phyloP scores from a whole-genome alignment of 2,113 vertebrate species.

The Gnathonemus echidnorhynchus region DNA sequence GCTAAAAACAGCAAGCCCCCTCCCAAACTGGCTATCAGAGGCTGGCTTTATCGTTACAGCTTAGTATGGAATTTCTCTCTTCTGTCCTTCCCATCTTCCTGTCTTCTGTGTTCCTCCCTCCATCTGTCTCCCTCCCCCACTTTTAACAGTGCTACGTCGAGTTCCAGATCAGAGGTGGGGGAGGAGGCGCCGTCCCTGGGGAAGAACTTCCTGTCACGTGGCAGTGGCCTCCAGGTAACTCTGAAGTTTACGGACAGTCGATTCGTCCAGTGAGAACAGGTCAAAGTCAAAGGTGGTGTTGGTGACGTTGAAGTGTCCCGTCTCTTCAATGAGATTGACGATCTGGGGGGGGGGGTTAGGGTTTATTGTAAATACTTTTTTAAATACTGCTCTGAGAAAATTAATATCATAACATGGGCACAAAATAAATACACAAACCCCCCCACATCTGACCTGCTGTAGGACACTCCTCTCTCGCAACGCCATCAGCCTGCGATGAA shows the following conservation, averaged over 20 bases:
- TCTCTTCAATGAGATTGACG: slow-evolving; percentile 96
- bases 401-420: not conserved
- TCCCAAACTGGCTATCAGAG: not conserved
- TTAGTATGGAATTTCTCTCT: not conserved
- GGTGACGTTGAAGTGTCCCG: slow-evolving; percentile 95
- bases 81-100: slow-evolving; percentile 36
- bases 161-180: slow-evolving; percentile 13
- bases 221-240: slow-evolving; percentile 94
- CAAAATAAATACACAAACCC: not conserved
- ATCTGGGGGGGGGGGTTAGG: slow-evolving; percentile 60
- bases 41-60: not conserved
- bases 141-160: slow-evolving; percentile 8
- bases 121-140: slow-evolving; percentile 55
- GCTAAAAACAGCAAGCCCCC: not conserved
- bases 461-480: slow-evolving; percentile 91
- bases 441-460: slow-evolving; percentile 72
- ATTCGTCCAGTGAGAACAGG: slow-evolving; percentile 96
- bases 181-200: slow-evolving; percentile 20
- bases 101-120: slow-evolving; percentile 31
- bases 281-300: slow-evolving; percentile 99
- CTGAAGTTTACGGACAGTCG: slow-evolving; percentile 97
- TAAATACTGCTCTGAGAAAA: not conserved
- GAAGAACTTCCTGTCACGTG: slow-evolving; percentile 76
- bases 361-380: too few relatives aligned
- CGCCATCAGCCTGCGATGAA: slow-evolving; percentile 92